phyloP scores from a whole-genome alignment of 92 coral and sea anemone species.

The Umimayanthus chanpuru region DNA sequence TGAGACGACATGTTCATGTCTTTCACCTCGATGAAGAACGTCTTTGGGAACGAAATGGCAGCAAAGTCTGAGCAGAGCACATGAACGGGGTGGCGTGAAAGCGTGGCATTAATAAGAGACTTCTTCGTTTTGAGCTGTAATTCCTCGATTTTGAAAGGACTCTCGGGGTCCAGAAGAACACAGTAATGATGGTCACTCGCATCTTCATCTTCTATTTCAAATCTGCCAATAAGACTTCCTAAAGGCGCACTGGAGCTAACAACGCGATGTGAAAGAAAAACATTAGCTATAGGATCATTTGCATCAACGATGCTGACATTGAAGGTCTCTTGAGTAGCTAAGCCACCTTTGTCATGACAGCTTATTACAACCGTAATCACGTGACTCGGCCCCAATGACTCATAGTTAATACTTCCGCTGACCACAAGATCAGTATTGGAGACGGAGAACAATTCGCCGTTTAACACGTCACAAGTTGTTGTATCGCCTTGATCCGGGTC shows the following conservation, averaged over 20 bases:
- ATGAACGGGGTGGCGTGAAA: slow-evolving; percentile 58
- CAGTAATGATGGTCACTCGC: slow-evolving; percentile 52
- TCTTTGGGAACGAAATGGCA: slow-evolving; percentile 48
- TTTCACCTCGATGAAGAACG: slow-evolving; percentile 63
- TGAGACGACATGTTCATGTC: slow-evolving; percentile 50
- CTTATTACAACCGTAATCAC: slow-evolving; percentile 49
- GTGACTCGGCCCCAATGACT: slow-evolving; percentile 52
- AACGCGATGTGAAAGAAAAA: slow-evolving; percentile 59
- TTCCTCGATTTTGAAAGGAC: slow-evolving; percentile 51
- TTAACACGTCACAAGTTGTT: slow-evolving; percentile 58
- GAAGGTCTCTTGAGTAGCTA: slow-evolving; percentile 39
- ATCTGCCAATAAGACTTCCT: slow-evolving; percentile 68
- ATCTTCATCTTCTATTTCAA: slow-evolving; percentile 68
- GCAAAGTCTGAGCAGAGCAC: slow-evolving; percentile 55
- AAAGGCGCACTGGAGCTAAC: slow-evolving; percentile 63
- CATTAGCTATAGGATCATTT: slow-evolving; percentile 64
- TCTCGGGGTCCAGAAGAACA: slow-evolving; percentile 56
- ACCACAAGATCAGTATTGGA: slow-evolving; percentile 53
- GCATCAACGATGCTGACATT: slow-evolving; percentile 59
- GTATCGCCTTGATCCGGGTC: slow-evolving; percentile 66
- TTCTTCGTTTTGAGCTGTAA: slow-evolving; percentile 57
- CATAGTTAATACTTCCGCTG: slow-evolving; percentile 63
- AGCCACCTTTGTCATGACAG: slow-evolving; percentile 65
- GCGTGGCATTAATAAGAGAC: slow-evolving; percentile 63
- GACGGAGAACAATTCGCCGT: slow-evolving; percentile 53